These are phyloP conservation scores for Fulica atra DNA, from an alignment of 2,113 vertebrate species.

Conservation along the genomic window DNA sequence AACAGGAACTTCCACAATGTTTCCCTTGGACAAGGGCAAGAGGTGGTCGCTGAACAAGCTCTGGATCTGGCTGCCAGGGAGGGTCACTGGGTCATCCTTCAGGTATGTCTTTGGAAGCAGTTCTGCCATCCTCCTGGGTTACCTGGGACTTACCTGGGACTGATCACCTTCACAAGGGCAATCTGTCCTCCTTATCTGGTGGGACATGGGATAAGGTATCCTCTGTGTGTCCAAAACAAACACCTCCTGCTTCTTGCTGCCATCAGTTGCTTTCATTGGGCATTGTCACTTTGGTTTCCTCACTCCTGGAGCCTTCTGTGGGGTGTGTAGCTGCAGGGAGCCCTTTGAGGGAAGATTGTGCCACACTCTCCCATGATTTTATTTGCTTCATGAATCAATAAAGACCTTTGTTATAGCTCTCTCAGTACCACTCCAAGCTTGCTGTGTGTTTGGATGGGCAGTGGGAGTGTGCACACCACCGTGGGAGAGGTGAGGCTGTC, in stretches of 20 bases:
- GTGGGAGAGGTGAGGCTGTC: background rate
- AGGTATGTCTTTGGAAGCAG: constrained; percentile 70
- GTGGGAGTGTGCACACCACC: fast-evolving
- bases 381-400: background rate
- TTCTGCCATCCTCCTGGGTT: background rate
- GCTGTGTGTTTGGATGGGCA: background rate
- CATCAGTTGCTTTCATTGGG: background rate
- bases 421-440: background rate
- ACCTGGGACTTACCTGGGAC: no score
- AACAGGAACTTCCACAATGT: constrained; percentile 93
- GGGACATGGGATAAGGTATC: background rate
- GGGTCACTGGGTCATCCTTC: constrained; percentile 96
- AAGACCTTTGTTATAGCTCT: background rate
- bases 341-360: background rate
- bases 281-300: background rate
- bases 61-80: constrained; percentile 85
- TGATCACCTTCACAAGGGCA: background rate
- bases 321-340: background rate
- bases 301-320: background rate
- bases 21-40: constrained; percentile 95
- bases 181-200: fast-evolving
- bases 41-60: constrained; percentile 86
- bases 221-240: background rate
- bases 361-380: background rate
- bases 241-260: background rate